Evolutionary conservation across 2,113 vertebrate species (phyloP), one percentile per base, ranked within the genome.

Genomic region (Elephantulus edwardii): DNA sequence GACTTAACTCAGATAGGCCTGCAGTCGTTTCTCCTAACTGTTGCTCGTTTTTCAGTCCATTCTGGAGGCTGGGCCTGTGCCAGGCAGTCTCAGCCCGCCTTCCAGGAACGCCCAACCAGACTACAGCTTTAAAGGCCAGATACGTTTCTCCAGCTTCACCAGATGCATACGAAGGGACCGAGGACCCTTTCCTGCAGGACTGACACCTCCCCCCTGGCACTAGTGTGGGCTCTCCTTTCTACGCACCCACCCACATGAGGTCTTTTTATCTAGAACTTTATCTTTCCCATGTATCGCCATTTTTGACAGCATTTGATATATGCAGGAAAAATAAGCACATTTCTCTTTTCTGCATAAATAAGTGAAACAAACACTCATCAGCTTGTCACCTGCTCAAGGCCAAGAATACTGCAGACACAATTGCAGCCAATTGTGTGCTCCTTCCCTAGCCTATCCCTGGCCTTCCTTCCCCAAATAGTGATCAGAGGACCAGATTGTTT

Each of bases 281-380:
- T 66, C 90, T 88, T 76, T 75, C 24, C 83, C 17, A 30, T 24
- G 24, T 64, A 77, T 52, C 58, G n/a, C 24, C 64, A 40, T 12
- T 78, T 83, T 86, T 74, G 82, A 58, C 50, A 91, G 52, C 78
- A 60, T 52, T 60, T 78, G 46, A 58, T 79, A 56, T 7, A 60
- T 64, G 54, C 35, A 83, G 54, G n/a, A 86, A 89, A 86, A 89
- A 74, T 28, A 71, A 85, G n/a, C 74, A 78, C 52, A 24, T 50
- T 66, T 91, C 77, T 17, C 52, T 19, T 50, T 66, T 91, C 77
- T 17, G 33, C 85, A 28, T 38, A 89, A 28, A 50, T 62, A 20
- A 86, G 14, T 66, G 66, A 64, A 74, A 56, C n/a, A 66, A 38
- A 42, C 20, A 44, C 50, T n/a, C n/a, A 35, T 44, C 28, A 58